Evolutionary conservation across 1,140 invertebrate species (phyloP), one percentile per base, ranked within the genome.

Genomic region (Neodiprion fabricii): DNA sequence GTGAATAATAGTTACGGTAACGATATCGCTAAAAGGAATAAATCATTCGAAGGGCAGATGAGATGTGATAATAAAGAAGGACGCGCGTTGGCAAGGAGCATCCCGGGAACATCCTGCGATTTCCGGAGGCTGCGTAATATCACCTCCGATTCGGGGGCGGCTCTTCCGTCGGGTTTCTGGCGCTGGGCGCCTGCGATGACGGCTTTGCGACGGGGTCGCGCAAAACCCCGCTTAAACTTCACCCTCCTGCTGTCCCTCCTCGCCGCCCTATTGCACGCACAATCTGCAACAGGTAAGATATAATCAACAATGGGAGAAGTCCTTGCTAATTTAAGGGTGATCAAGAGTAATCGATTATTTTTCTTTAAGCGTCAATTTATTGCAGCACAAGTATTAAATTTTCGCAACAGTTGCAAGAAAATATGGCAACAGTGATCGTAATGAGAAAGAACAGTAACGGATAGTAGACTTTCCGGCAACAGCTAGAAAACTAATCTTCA

Each of bases 101-200:
- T 75, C 40, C 40, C 2, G 23, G 48, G 48, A n/a, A 72, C 14
- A 66, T 67, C 73, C 50, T 70, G 70, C 76, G 71, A 74, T 74
- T 72, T 70, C 76, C 28, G 28, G 28, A 40, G 28, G 28, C 28
- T 40, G 28, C 28, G 17, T 21, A 21, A 40, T 40, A 3, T 40
- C 28, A 67, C 48, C 10, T 48, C 23, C 40, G 69, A 28, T 47
- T 17, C 74, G 65, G 50, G 72, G 71, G 70, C 49, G 75, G 78
- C 74, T 68, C 73, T 73, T 77, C 77, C 70, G 69, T 71, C 75
- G 75, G 74, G 76, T 77, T 77, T 76, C 80, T 79, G 84, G 82
- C 79, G 82, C 81, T 80, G 79, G 77, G 75, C 84, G 83, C 84
- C 83, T 83, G 85, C 84, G 78, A 87, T 87, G 85, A 85, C 84